Conservation (phyloP, 2,888 invertebrate genomes). For the Cataglyphis cursor region DNA sequence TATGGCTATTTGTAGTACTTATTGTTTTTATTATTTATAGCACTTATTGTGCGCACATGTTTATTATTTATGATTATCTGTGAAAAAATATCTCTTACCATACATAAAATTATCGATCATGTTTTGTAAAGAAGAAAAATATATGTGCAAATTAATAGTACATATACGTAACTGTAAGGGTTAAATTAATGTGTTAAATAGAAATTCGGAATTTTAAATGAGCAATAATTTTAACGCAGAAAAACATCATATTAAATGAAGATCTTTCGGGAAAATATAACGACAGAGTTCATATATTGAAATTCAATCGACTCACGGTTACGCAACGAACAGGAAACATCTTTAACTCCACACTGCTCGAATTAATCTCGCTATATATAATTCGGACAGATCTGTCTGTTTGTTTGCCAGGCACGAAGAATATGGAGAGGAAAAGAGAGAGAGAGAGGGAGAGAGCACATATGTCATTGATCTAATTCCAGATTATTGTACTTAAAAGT, state of each 20-base stretch:
- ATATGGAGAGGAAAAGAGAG: background rate
- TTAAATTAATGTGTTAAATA: background rate
- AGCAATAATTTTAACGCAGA: background rate
- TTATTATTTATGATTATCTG: background rate
- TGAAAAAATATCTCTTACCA: background rate
- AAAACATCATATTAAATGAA: background rate
- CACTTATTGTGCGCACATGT: background rate
- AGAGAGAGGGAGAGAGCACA: background rate
- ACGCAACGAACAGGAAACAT: background rate
- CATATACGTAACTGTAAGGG: background rate
- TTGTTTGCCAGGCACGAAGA: conserved; percentile 26
- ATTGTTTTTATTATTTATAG: too few relatives aligned
- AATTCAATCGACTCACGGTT: conserved; percentile 14
- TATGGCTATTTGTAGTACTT: background rate
- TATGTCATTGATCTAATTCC: conserved; percentile 25
- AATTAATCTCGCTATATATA: conserved; percentile 31
- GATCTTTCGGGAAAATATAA: conserved; percentile 7
- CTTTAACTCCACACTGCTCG: background rate
- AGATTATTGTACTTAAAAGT: conserved; percentile 9
- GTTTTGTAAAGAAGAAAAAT: background rate
- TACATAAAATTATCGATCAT: background rate
- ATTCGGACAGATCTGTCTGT: conserved; percentile 11
- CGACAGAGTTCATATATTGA: background rate
- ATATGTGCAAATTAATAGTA: background rate
- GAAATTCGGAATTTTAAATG: background rate